Evolutionary conservation across 2,888 invertebrate species (phyloP), one percentile per base, ranked within the genome.

Genomic region (Erebia ligea): DNA sequence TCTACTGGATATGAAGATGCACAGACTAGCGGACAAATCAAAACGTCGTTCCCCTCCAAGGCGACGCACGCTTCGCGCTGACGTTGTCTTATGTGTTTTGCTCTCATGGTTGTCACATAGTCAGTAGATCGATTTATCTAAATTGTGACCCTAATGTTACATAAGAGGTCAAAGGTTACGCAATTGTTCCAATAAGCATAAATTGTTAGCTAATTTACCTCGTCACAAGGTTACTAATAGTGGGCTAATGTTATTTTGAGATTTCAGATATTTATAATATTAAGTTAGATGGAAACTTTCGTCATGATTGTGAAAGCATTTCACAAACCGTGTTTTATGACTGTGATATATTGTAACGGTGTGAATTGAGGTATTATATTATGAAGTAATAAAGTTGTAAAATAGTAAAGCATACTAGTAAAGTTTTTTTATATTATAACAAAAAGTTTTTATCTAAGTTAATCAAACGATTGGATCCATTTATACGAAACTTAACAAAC

Each of bases 101-200:
- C 59, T 40, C 17, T 11, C 42, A 34, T 21, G 19, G 19, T 40
- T 42, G 4, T 10, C 19, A 19, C 17, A 34, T 25, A 9, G 54
- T 40, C 10, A 40, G 19, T n/a, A 15, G 42, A 42, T 56, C 56
- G 56, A 42, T 57, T 66, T 45, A 45, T 45, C 56, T 57, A 45
- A 66, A 57, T 42, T 45, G 45, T 42, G 17, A 42, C 40, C 19
- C 50, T 76, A 25, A 25, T 25, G 5, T 57, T 76, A 74, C 73
- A 75, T 74, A 77, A 75, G 76, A 83, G 79, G 78, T 84, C 77
- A 80, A 48, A 80, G 78, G 79, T 84, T 82, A 78, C 80, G 67
- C 71, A 81, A 81, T 78, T 75, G 68, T 77, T 72, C 71, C 70
- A 72, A 80, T 83, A 79, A 79, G 78, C 80, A 78, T 79, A 34